Conservation (phyloP, 2,113 vertebrate genomes). For the Spea multiplicata region DNA sequence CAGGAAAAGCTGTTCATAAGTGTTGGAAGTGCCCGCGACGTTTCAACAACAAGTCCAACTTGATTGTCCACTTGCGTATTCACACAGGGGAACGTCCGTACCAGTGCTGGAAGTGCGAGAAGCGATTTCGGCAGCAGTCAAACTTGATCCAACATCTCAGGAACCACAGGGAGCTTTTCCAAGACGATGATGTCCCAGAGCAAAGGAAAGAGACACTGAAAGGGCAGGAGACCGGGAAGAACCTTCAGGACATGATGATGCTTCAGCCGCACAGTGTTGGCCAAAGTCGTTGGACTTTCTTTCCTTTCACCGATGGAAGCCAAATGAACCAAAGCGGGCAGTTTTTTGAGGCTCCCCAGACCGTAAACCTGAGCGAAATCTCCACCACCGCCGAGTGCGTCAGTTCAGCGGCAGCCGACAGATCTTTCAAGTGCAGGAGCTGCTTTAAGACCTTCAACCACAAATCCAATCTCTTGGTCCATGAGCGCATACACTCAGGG, state of each 20-base stretch:
- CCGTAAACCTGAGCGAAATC: slow-evolving; percentile 22
- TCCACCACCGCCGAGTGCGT: slow-evolving; percentile 11
- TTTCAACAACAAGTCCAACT: slow-evolving; percentile 43
- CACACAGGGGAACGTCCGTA: slow-evolving; percentile 35
- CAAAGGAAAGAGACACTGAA: neutral
- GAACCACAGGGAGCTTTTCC: slow-evolving; percentile 32
- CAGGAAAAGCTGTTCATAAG: slow-evolving; percentile 30
- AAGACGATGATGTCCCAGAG: slow-evolving; percentile 8
- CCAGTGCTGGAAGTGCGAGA: slow-evolving; percentile 43
- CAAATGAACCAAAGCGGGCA: slow-evolving; percentile 30
- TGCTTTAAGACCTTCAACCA: slow-evolving; percentile 45
- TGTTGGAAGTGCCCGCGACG: slow-evolving; percentile 44
- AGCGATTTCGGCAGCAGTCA: slow-evolving; percentile 41
- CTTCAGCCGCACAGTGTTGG: neutral
- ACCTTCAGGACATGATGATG: neutral
- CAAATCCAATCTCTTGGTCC: slow-evolving; percentile 43
- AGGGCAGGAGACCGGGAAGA: slow-evolving; percentile 16
- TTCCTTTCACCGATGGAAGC: slow-evolving; percentile 23
- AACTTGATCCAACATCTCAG: slow-evolving; percentile 41
- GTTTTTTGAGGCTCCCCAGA: slow-evolving; percentile 26
- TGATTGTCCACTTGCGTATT: slow-evolving; percentile 41
- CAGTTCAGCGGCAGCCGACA: slow-evolving; percentile 1
- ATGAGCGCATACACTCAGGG: slow-evolving; percentile 44
- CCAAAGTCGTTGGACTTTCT: slow-evolving; percentile 14
- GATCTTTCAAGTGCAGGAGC: slow-evolving; percentile 34